Base-by-base conservation (phyloP, 2,797 vertebrate species). In the Typhlichthys subterraneus region DNA sequence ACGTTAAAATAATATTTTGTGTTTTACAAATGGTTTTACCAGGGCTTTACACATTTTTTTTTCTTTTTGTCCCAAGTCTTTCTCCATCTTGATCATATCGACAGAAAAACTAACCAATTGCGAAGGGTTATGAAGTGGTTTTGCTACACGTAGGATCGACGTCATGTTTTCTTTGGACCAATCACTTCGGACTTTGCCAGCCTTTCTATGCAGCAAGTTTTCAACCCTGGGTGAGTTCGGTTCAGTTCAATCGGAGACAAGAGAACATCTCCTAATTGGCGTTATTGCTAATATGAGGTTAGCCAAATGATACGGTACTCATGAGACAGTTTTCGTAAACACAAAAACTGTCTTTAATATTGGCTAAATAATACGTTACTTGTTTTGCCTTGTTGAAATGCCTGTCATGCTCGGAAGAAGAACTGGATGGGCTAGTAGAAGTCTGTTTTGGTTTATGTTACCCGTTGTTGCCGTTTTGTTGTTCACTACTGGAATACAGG, bases 401-500 rank as follows among this genome's bases (percentile, higher is more conserved):
- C 58, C 73, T 82, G 14, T 66, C 31, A 50, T 29, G 79, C 78
- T 73, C 61, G 78, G 64, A 53, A 61, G 75, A 54, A 63, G 83
- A 77, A 68, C 59, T 14, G 83, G 77, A 73, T 81, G 74, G 70
- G 65, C 71, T 50, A 52, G 12, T 12, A 57, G 45, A 59, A 82
- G 42, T 51, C 63, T 71, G 53, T 53, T 76, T 45, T 51, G 70
- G 23, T 47, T 86, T 58, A 61, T 83, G 45, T 42, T 90, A 57
- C 47, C 73, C 5, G 60, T 90, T 46, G 56, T 47, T 33, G 76
- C 72, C 57, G 82, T 87, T 64, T 72, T 84, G 65, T 67, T 90
- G 73, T 77, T 85, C 73, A 82, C 83, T 31, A 59, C 75, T 57
- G 81, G 70, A 75, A 90, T 89, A 60, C 50, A 63, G 5, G 90